Evolutionary conservation across 2,113 vertebrate species (phyloP).

Genomic region (Tinamus guttatus): DNA sequence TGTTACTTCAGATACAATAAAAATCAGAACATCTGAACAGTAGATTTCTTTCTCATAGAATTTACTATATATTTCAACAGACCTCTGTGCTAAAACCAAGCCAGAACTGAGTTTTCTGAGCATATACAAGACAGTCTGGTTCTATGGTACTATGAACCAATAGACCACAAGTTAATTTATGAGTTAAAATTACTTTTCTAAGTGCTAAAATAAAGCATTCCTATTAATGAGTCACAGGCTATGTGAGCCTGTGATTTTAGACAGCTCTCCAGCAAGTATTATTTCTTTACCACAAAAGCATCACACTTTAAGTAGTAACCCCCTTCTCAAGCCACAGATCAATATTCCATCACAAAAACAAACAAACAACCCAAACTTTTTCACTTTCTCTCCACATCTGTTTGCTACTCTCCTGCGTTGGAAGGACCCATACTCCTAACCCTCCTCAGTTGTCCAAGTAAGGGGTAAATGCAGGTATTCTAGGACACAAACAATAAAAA

Average conservation of each 20-base stretch:
- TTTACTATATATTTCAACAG: neutral
- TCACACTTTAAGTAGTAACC: neutral
- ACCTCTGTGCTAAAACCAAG: neutral
- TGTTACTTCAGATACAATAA: neutral
- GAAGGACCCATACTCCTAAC: neutral
- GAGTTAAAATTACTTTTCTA: neutral
- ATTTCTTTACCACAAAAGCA: neutral
- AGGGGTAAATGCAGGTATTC: neutral
- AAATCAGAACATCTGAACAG: neutral
- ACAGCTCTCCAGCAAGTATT: neutral
- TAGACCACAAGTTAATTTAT: neutral
- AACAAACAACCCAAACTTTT: neutral
- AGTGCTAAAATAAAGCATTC: neutral
- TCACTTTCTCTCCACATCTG: neutral
- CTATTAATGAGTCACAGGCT: neutral
- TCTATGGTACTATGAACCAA: neutral
- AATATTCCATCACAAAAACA: neutral
- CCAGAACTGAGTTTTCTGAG: neutral
- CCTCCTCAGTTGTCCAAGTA: neutral
- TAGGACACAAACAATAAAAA: neutral
- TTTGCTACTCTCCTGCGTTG: neutral
- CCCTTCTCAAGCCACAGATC: neutral
- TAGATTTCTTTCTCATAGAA: neutral
- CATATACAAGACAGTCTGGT: fast-evolving
- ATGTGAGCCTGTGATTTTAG: neutral